Conservation (phyloP, 1,140 invertebrate genomes). For the Penaeus chinensis region DNA sequence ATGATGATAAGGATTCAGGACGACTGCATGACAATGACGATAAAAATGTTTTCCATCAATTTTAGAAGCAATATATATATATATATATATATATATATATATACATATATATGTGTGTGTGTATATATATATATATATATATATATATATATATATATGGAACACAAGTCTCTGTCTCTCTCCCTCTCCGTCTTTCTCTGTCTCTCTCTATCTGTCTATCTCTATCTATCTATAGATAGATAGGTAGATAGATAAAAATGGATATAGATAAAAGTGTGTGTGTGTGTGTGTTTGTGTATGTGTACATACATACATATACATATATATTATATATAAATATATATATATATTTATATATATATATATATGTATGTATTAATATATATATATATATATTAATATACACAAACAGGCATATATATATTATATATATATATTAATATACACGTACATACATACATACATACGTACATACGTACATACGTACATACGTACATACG, state of each 20-base stretch:
- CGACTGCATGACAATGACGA: no score
- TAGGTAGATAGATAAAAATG: neutral
- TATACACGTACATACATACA: neutral
- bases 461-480: neutral
- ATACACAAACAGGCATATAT: slow-evolving; percentile 2
- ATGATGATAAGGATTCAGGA: no score
- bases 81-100: no score
- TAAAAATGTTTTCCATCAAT: no score
- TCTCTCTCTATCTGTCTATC: neutral
- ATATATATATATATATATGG: neutral
- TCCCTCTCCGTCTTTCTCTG: neutral
- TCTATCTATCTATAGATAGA: neutral
- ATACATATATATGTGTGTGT: no score
- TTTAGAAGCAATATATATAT: no score
- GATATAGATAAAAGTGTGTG: neutral
- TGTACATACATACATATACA: neutral
- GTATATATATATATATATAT: neutral
- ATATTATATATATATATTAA: slow-evolving; percentile 12
- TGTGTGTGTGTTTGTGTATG: neutral
- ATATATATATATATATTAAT: neutral
- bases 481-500: neutral
- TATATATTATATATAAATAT: neutral
- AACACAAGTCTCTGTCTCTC: neutral
- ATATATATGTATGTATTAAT: neutral
- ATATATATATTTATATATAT: slow-evolving; percentile 14